These are phyloP conservation scores for Paramormyrops kingsleyae DNA, from an alignment of 2,113 vertebrate genomes.

Conservation along the genomic window DNA sequence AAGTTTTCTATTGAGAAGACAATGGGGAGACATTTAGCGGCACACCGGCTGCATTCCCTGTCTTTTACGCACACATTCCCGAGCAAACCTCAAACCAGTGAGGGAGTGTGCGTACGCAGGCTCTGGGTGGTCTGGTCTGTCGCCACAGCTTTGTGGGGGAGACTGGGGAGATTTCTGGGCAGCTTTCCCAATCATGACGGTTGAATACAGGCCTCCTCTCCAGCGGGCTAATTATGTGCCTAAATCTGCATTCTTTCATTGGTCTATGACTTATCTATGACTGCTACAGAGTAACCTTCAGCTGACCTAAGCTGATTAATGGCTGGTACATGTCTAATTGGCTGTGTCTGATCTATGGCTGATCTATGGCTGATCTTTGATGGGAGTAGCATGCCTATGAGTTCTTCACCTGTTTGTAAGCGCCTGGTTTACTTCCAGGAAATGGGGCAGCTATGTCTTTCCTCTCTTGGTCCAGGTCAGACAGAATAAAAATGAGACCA, in stretches of 20 bases:
- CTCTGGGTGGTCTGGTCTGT: constrained; percentile 2
- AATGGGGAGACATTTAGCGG: not conserved
- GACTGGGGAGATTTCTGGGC: not conserved
- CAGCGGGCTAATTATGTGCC: not conserved
- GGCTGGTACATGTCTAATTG: not conserved
- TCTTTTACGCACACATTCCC: not conserved
- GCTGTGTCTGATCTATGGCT: not conserved
- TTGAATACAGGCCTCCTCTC: not conserved
- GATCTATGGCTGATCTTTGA: not conserved
- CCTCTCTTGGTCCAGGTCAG: not conserved
- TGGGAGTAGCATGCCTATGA: not conserved
- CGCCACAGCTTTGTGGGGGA: not conserved
- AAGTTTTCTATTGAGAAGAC: not conserved
- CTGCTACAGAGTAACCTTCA: not conserved
- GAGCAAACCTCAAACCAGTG: not conserved
- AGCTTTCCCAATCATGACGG: not conserved
- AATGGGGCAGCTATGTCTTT: not conserved
- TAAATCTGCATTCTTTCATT: not conserved
- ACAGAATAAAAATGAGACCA: not conserved
- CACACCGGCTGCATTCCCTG: not conserved
- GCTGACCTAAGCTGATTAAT: not conserved
- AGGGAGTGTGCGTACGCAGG: not conserved
- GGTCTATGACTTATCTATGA: not conserved
- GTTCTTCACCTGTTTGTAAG: not conserved
- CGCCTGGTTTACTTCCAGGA: not conserved